Evolutionary conservation across 2,888 invertebrate genomes (phyloP).

Genomic region (Rutpela maculata): DNA sequence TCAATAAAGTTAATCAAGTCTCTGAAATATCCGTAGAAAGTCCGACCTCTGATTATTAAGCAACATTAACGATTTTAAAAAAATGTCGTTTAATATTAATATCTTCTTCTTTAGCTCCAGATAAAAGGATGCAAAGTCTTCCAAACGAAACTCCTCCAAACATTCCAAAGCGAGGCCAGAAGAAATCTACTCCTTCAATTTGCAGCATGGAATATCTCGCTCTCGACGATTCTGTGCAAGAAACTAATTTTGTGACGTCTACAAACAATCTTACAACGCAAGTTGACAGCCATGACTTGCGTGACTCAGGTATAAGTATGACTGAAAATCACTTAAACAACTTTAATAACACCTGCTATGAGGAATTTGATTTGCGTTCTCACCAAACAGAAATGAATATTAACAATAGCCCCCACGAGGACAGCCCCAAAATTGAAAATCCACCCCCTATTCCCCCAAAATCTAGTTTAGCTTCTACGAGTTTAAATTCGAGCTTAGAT

Average conservation of each 20-base stretch:
- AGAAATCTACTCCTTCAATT: conserved; percentile 74
- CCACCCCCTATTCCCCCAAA: conserved; percentile 72
- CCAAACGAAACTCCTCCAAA: conserved; percentile 72
- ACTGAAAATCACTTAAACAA: conserved; percentile 71
- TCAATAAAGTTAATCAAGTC: too few relatives aligned
- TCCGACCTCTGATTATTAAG: too few relatives aligned
- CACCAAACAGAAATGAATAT: conserved; percentile 72
- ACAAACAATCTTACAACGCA: conserved; percentile 61
- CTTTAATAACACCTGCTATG: conserved; percentile 72
- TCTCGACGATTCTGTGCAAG: conserved; percentile 70
- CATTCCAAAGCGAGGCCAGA: conserved; percentile 72
- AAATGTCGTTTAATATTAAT: background rate
- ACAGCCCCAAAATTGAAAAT: conserved; percentile 68
- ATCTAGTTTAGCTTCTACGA: conserved; percentile 55
- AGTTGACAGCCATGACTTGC: conserved; percentile 73
- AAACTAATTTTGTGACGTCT: conserved; percentile 67
- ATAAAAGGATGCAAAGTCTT: conserved; percentile 74
- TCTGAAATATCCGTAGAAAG: too few relatives aligned
- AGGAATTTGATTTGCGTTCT: conserved; percentile 70
- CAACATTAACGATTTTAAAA: background rate
- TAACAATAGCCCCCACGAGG: conserved; percentile 66
- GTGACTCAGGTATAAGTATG: conserved; percentile 76
- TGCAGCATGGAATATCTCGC: conserved; percentile 74
- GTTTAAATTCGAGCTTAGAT: conserved; percentile 68
- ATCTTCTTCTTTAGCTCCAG: conserved; percentile 75